These are phyloP conservation scores for Sinosuthora webbiana DNA, from an alignment of 2,113 vertebrate genomes.

Conservation along the genomic window DNA sequence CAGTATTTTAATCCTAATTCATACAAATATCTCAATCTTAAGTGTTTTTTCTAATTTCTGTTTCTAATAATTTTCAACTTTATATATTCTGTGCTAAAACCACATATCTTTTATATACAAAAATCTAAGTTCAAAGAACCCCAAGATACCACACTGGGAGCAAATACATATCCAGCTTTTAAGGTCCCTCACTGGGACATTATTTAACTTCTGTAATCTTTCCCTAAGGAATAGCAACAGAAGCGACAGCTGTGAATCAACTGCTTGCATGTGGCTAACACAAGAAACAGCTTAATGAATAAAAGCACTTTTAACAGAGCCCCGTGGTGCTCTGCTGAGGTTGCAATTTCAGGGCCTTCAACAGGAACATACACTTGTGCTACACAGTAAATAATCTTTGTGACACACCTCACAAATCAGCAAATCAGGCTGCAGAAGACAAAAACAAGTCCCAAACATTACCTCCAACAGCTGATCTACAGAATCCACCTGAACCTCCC, in stretches of 20 bases:
- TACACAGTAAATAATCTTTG: neutral
- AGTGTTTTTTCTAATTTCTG: neutral
- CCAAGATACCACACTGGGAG: neutral
- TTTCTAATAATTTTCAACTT: neutral
- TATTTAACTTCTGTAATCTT: neutral
- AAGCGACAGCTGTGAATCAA: neutral
- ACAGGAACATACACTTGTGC: neutral
- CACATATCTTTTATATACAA: fast-evolving
- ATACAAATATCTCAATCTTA: neutral
- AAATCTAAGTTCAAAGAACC: neutral
- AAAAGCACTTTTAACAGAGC: neutral
- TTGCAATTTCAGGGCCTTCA: neutral
- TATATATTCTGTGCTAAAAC: neutral
- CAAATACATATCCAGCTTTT: neutral
- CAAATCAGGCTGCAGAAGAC: neutral
- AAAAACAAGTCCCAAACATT: neutral
- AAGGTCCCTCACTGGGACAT: neutral
- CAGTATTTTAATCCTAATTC: neutral
- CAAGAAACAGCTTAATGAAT: neutral
- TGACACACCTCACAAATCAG: neutral
- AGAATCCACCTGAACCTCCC: constrained; percentile 80
- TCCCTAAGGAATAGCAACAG: neutral
- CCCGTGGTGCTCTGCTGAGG: neutral
- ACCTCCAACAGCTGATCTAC: constrained; percentile 87
- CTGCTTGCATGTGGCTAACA: neutral